Base-by-base conservation (phyloP, 2,888 invertebrate genomes). In the Chironomus tentans region DNA sequence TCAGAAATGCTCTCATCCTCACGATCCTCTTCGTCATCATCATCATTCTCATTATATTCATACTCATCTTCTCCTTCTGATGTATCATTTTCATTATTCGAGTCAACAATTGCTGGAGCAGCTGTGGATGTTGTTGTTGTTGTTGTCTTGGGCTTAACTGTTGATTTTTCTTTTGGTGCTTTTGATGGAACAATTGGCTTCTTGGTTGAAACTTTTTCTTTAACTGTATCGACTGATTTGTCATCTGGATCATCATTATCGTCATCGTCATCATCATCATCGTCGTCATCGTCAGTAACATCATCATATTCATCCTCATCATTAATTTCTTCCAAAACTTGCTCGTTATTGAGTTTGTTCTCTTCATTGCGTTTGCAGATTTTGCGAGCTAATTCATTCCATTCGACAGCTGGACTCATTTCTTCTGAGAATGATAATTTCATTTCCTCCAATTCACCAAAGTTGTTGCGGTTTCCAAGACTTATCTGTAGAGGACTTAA, bases 301-400 rank as follows among this genome's bases (percentile, higher is more conserved):
- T 83, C 82, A 24, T 82, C 82, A 4, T 82, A 83, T 6, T 82
- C 82, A 65, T 85, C 84, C 6, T 83, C 82, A 15, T 84, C 84
- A 7, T 81, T 69, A 78, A 81, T 18, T 68, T 70, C 73, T 15
- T 61, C 76, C 21, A 77, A 70, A 47, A 75, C 73, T 75, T 82
- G 80, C 77, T 81, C 82, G 5, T 81, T 81, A 2, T 82, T 77
- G 61, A 79, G 79, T 69, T 82, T 81, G 12, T 79, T 65, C 71
- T 81, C 80, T 5, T 71, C 62, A 68, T 77, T 77, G 46, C 82
- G 82, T 77, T 82, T 83, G 80, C 84, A 84, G 3, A 83, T 80
- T 62, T 81, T 80, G 71, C 81, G 81, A 0, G 82, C 82, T 65
- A 84, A 78, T 7, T 81, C 78, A 7, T 82, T 79, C 83, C 84